Percentiles rank a stretch among this genome's conserved stretches.
phyloP scores from a whole-genome alignment of 2,797 vertebrate species.

The Galago senegalensis region DNA sequence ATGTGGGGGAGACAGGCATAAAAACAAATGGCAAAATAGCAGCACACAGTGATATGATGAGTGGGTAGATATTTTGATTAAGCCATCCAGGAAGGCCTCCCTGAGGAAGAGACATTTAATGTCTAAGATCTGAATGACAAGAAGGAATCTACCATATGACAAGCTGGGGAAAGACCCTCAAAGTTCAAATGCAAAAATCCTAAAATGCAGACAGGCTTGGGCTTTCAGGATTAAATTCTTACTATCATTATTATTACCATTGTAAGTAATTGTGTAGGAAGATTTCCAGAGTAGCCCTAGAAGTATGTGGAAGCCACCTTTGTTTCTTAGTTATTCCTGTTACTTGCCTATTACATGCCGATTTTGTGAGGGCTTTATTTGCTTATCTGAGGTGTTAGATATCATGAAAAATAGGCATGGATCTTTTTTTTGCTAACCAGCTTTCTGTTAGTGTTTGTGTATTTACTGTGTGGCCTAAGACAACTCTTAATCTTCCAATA shows the following conservation, averaged over 20 bases:
- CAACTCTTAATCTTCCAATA: too few relatives aligned
- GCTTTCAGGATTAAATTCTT: not conserved
- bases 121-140: not conserved
- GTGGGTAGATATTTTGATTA: not conserved
- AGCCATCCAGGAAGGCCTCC: not conserved
- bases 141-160: not conserved
- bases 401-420: too few relatives aligned
- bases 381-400: too few relatives aligned
- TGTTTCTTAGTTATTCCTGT: not conserved
- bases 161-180: not conserved
- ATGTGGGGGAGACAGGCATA: not conserved
- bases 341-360: not conserved
- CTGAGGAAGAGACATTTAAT: not conserved
- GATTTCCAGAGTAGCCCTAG: not conserved
- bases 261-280: not conserved
- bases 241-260: not conserved
- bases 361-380: too few relatives aligned
- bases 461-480: too few relatives aligned
- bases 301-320: not conserved
- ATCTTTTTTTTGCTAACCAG: too few relatives aligned
- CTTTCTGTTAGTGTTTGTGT: too few relatives aligned
- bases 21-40: not conserved
- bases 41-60: not conserved
- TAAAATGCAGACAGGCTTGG: not conserved
- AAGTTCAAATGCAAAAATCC: not conserved